Base-by-base conservation (phyloP, 64 coral and sea anemone species). In the Dendrophyllia cribrosa region DNA sequence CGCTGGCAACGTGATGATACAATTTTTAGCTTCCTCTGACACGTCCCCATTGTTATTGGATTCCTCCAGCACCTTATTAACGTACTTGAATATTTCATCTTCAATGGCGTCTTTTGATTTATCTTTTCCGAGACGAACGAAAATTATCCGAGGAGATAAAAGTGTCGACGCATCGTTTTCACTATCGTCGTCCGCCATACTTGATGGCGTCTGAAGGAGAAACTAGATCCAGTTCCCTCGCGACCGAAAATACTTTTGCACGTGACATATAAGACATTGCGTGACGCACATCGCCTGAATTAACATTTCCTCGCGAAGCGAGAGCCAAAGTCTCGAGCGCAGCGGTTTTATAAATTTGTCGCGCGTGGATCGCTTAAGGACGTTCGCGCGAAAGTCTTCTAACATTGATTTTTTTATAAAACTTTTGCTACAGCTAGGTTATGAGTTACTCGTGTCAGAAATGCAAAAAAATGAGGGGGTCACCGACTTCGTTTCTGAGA, bases 71-170 rank as follows among this genome's bases (percentile, higher is more conserved):
- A 69, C 92, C 44, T 87, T 94, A 48, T 83, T 94, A 49, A 97
- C 70, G 34, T n/a, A 78, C 77, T 94, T 97, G 51, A 94, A 91
- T 85, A 97, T 91, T 66, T 94, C 85, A 66, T 94, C 85, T 85
- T 97, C 92, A 81, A 94, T 90, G 13, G 75, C 77, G 43, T 97
- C 95, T 76, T 97, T 97, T 44, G 95, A 91, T 87, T 87, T 86
- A 70, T 97, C 92, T 55, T 97, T 97, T 69, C 92, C 75, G 45
- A 97, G 75, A n/a, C 95, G 88, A 55, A 97, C 74, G 75, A 87
- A 97, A 45, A 97, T 59, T 66, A 97, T 88, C 59, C 76, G 72
- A 68, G 95, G 95, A 56, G 69, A 86, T 43, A 20, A 89, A 83
- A 58, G 79, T 71, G 43, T 55, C 21, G 19, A 51, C 63, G 45